Base-by-base conservation (phyloP, 2,113 vertebrate species). In the Indicator indicator region DNA sequence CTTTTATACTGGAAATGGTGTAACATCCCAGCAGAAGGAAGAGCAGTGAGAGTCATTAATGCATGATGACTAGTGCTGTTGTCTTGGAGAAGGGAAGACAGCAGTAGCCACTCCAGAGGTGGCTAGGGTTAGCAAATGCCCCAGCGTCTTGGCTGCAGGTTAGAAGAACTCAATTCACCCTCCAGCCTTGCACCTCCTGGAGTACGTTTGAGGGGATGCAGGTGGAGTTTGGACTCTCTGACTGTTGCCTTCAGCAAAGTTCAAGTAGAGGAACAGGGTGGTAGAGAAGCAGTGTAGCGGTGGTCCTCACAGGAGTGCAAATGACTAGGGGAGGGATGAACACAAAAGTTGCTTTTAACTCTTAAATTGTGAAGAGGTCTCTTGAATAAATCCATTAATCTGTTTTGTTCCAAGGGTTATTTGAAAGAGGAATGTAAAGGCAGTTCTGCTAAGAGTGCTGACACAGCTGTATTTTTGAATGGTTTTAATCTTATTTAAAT, bases 381-480 rank as follows among this genome's bases (percentile, higher is more conserved):
- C 40, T 42, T 78, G 71, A 92, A 85, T 70, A 89, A 74, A 89
- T 86, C 67, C 11, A 3, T 91, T 90, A 68, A 89, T 79, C 83
- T 78, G 0, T 83, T 85, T 94, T 68, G 63, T 69, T 91, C 67
- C 1, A 0, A 75, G 50, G 75, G 69, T 81, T 86, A 65, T 93
- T 94, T 46, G 76, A 78, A 92, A 94, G 73, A 68, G 50, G 65
- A 77, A 44, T n/a, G 24, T 90, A 90, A 89, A 93, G 79, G 67
- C 17, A 40, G 42, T 88, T 90, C 91, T 89, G 59, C 67, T 32
- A 40, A 56, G 33, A 85, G 52, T 70, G 60, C 64, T 94, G 86
- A 84, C 70, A 60, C 1, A 4, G 76, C 38, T 78, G 67, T 28
- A 58, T 9, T 92, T 92, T 76, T 81, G 70, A 69, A 46, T 54